phyloP scores from a whole-genome alignment of 1,140 invertebrate genomes.

The Centruroides sculpturatus region DNA sequence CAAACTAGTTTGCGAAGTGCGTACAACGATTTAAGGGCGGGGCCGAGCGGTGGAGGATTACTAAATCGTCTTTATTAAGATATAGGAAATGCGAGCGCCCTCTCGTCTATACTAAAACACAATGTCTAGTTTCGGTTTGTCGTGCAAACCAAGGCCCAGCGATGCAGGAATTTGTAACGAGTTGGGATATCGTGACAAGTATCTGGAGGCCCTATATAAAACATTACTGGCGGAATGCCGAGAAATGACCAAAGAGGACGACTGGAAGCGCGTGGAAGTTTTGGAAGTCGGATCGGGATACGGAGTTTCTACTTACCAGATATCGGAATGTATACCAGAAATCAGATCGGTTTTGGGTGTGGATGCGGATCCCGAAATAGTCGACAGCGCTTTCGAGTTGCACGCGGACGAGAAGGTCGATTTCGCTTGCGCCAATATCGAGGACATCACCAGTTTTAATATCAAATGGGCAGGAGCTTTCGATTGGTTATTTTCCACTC shows the following conservation, averaged over 20 bases:
- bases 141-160: too few species aligned
- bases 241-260: conserved; percentile 5
- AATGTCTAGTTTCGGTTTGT: too few species aligned
- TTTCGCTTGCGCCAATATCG: conserved; percentile 10
- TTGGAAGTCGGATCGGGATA: conserved; percentile 10
- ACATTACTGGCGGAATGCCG: conserved; percentile 7
- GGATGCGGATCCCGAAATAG: conserved; percentile 7
- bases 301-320: conserved; percentile 9
- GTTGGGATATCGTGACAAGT: too few species aligned
- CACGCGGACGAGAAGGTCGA: conserved; percentile 15
- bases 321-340: conserved; percentile 7
- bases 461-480: conserved; percentile 13
- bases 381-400: conserved; percentile 9
- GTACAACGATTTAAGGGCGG: too few species aligned
- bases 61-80: too few species aligned
- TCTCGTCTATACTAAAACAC: too few species aligned
- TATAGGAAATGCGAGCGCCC: too few species aligned
- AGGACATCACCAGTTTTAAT: conserved; percentile 10
- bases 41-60: too few species aligned
- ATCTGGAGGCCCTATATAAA: too few species aligned
- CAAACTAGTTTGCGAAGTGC: too few species aligned
- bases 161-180: too few species aligned
- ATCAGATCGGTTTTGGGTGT: conserved; percentile 7
- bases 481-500: conserved; percentile 13
- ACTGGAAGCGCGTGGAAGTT: conserved; percentile 4